phyloP scores from a whole-genome alignment of 2,113 vertebrate genomes.

The Poecile atricapillus region DNA sequence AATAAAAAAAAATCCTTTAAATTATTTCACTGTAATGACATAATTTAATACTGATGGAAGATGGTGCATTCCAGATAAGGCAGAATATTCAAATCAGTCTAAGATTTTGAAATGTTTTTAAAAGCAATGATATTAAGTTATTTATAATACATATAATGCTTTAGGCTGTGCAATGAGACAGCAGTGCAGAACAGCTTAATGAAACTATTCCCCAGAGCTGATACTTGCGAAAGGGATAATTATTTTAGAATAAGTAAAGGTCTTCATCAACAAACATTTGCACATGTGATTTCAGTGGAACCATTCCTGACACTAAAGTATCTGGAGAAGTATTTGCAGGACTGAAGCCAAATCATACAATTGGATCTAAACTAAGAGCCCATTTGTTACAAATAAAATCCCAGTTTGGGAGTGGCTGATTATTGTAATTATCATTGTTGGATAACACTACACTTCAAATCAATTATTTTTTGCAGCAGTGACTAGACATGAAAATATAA shows the following conservation, averaged over 20 bases:
- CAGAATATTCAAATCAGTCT: not conserved
- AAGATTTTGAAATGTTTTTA: not conserved
- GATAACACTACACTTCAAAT: not conserved
- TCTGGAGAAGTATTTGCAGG: conserved; percentile 37
- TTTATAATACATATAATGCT: not conserved
- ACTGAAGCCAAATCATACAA: conserved; percentile 49
- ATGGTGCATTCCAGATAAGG: not conserved
- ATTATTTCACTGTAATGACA: not conserved
- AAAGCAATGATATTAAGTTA: not conserved
- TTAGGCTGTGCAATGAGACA: not conserved
- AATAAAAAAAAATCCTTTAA: not conserved
- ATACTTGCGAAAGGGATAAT: not conserved
- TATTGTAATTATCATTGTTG: not conserved
- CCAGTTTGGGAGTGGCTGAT: not conserved
- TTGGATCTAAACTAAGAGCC: not conserved
- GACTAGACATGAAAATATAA: not conserved
- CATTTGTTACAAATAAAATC: conserved; percentile 43
- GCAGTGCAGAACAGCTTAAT: not conserved
- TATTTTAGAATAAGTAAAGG: not conserved
- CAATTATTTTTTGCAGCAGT: not conserved
- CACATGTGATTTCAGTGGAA: conserved; percentile 9
- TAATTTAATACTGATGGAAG: not conserved
- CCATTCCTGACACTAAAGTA: conserved; percentile 23
- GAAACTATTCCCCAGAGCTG: not conserved
- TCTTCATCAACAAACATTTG: conserved; percentile 25